These are phyloP conservation scores for Pristionchus japonicus DNA, from an alignment of 2,888 invertebrate species.

Conservation along the genomic window DNA sequence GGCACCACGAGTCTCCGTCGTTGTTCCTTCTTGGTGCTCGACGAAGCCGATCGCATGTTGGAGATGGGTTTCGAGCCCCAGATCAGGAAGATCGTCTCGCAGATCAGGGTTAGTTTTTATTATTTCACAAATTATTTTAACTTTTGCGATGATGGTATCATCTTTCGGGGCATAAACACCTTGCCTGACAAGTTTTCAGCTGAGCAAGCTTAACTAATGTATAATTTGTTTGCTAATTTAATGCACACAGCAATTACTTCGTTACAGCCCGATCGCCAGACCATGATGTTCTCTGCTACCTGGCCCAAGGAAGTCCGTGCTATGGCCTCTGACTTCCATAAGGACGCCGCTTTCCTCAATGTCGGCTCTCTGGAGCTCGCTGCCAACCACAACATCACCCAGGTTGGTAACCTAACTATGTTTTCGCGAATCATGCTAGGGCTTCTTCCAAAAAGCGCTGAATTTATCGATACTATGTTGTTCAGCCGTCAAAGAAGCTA, in stretches of 20 bases:
- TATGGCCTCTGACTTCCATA: constrained; percentile 94
- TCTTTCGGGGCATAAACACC: constrained; percentile 48
- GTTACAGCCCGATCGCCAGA: constrained; percentile 81
- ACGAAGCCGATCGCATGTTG: constrained; percentile 87
- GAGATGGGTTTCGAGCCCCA: constrained; percentile 79
- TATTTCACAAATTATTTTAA: neutral
- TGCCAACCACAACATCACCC: constrained; percentile 96
- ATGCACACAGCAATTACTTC: no score
- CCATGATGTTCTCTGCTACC: constrained; percentile 99
- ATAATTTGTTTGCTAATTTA: neutral
- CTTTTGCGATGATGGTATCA: constrained; percentile 45
- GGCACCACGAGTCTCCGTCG: constrained; percentile 81
- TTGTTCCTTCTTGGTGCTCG: constrained; percentile 80
- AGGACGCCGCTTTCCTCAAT: constrained; percentile 95
- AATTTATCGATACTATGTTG: constrained; percentile 5
- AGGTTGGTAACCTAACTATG: constrained; percentile 81
- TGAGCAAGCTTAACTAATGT: constrained; percentile 20
- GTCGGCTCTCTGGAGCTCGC: constrained; percentile 93
- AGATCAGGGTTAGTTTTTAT: constrained; percentile 76
- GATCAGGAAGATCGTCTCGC: constrained; percentile 78
- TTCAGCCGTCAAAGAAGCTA: constrained; percentile 44
- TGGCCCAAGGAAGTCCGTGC: constrained; percentile 98
- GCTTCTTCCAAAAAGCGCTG: constrained; percentile 43
- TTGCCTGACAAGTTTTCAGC: constrained; percentile 42
- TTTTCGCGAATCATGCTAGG: no score